Conservation (phyloP, 2,113 vertebrate genomes). For the Haemorhous mexicanus region DNA sequence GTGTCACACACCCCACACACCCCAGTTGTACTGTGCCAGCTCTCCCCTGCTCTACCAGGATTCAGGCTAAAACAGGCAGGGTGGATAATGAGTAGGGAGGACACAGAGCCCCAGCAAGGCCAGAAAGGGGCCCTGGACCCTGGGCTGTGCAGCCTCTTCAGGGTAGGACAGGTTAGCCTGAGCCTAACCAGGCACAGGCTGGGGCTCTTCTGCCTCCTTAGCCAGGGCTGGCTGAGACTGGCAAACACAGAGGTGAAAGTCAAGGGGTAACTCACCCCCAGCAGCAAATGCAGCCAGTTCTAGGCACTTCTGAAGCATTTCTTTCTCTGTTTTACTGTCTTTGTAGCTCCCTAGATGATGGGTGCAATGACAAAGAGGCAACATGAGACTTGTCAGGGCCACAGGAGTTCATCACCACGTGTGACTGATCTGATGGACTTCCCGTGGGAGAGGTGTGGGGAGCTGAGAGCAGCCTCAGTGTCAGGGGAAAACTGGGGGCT, state of each 20-base stretch:
- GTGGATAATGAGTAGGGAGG: accelerated
- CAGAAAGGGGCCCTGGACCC: background rate
- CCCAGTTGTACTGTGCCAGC: background rate
- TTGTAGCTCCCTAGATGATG: conserved; percentile 43
- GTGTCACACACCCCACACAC: background rate
- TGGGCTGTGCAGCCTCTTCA: background rate
- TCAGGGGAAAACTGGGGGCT: conserved; percentile 28
- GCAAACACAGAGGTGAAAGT: background rate
- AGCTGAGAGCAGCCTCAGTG: conserved; percentile 59
- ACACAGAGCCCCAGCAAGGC: background rate
- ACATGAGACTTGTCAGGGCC: conserved; percentile 63
- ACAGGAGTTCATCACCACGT: conserved; percentile 60
- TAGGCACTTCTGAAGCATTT: conserved; percentile 62
- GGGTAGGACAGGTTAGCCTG: background rate
- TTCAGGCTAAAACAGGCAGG: background rate
- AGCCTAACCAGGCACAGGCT: background rate
- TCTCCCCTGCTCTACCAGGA: background rate
- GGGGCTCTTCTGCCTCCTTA: background rate
- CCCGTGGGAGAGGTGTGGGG: conserved; percentile 59
- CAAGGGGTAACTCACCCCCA: conserved; percentile 41
- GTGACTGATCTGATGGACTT: conserved; percentile 65
- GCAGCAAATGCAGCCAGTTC: conserved; percentile 69
- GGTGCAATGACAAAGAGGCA: conserved; percentile 64
- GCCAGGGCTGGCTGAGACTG: background rate
- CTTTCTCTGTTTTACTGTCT: conserved; percentile 42